phyloP scores from a whole-genome alignment of 1,140 invertebrate species.

The Drosophila equinoxialis region DNA sequence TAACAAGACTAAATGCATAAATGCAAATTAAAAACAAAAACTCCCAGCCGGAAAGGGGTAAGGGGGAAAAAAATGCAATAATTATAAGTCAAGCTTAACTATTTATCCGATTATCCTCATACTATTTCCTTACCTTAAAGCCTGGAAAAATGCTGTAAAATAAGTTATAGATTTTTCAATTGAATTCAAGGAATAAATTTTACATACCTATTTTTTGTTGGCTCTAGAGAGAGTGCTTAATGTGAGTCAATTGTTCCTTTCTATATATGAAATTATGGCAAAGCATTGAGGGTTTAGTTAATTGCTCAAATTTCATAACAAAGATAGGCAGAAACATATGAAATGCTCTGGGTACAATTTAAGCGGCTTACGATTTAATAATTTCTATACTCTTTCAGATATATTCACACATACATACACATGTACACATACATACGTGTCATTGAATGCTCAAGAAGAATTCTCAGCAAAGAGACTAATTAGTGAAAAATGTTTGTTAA shows the following conservation, averaged over 20 bases:
- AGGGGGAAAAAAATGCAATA: not conserved
- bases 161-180: not conserved
- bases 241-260: no score
- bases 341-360: not conserved
- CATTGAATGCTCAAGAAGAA: slow-evolving; percentile 28
- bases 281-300: no score
- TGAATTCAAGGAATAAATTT: no score
- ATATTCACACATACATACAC: not conserved
- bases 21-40: not conserved
- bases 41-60: not conserved
- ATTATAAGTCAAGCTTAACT: not conserved
- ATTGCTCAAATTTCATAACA: no score
- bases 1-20: not conserved
- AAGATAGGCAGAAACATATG: no score
- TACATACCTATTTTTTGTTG: no score
- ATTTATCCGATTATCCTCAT: not conserved
- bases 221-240: no score
- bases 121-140: not conserved
- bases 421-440: not conserved
- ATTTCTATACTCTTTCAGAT: not conserved
- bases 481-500: slow-evolving; percentile 52
- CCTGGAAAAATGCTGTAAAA: not conserved
- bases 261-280: no score
- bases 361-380: not conserved
- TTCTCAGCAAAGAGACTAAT: slow-evolving; percentile 35